phyloP scores from a whole-genome alignment of 2,888 invertebrate species.

The Euphydryas editha region DNA sequence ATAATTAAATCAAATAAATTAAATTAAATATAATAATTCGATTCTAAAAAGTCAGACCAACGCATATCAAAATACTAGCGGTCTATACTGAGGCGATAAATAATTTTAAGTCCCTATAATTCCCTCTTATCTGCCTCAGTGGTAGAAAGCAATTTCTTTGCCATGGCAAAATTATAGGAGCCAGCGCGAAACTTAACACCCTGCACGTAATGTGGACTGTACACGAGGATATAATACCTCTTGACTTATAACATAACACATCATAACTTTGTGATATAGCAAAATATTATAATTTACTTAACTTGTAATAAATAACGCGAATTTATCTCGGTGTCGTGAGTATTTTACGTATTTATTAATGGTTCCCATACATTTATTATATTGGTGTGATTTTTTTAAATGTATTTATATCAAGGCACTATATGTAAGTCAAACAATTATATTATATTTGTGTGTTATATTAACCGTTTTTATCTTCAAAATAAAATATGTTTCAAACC shows the following conservation, averaged over 20 bases:
- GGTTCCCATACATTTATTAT: too few relatives aligned
- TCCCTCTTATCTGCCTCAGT: constrained; percentile 56
- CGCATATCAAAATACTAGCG: constrained; percentile 15
- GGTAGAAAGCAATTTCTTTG: constrained; percentile 64
- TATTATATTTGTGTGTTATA: too few relatives aligned
- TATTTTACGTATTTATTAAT: too few relatives aligned
- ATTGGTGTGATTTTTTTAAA: too few relatives aligned
- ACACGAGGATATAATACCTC: constrained; percentile 36
- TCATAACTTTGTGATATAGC: constrained; percentile 1
- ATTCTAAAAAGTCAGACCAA: neutral
- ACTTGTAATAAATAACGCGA: too few relatives aligned
- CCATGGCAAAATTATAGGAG: constrained; percentile 60
- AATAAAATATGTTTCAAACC: too few relatives aligned
- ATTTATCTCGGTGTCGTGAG: too few relatives aligned
- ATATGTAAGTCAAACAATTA: too few relatives aligned
- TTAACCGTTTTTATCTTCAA: too few relatives aligned
- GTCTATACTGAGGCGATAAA: constrained; percentile 43
- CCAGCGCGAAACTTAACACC: constrained; percentile 58
- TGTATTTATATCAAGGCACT: too few relatives aligned
- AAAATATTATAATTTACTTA: too few relatives aligned
- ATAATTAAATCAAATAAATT: neutral
- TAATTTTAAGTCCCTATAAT: constrained; percentile 61
- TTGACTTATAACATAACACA: neutral
- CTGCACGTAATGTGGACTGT: constrained; percentile 43
- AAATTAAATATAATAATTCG: neutral